Percentiles rank a stretch among this genome's conserved stretches.
These are phyloP conservation scores for Harpegnathos saltator DNA, from an alignment of 1,140 invertebrate genomes.

Conservation along the genomic window DNA sequence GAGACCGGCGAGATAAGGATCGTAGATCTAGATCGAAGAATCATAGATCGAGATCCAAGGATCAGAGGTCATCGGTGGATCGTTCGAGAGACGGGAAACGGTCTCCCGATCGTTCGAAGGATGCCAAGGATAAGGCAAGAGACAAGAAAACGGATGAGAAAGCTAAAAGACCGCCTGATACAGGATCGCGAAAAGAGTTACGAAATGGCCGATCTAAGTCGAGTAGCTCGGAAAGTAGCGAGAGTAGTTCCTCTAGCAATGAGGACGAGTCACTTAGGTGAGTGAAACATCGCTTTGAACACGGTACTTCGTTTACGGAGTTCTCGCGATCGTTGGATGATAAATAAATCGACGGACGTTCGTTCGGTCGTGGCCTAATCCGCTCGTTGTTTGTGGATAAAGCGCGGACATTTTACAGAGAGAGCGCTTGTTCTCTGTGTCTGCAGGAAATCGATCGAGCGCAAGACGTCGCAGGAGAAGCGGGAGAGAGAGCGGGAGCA, in stretches of 20 bases:
- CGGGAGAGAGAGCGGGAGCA: conserved; percentile 85
- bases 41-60: conserved; percentile 77
- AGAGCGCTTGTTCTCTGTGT: conserved; percentile 40
- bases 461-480: conserved; percentile 78
- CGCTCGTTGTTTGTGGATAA: conserved; percentile 50
- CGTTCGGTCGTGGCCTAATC: background rate
- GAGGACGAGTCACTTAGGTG: conserved; percentile 79
- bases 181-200: conserved; percentile 79
- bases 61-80: conserved; percentile 77
- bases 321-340: conserved; percentile 63
- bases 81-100: conserved; percentile 77
- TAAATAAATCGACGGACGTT: conserved; percentile 61
- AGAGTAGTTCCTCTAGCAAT: conserved; percentile 83
- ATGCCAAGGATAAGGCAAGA: conserved; percentile 73
- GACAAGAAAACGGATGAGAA: conserved; percentile 80
- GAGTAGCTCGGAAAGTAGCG: conserved; percentile 84
- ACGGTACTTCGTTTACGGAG: conserved; percentile 51
- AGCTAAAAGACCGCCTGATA: conserved; percentile 75
- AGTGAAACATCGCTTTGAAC: conserved; percentile 64
- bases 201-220: conserved; percentile 84
- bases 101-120: conserved; percentile 79
- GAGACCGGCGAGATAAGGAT: conserved; percentile 79
- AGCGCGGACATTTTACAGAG: conserved; percentile 29
- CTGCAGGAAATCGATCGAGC: conserved; percentile 80
- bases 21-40: conserved; percentile 79